phyloP scores from a whole-genome alignment of 2,113 vertebrate genomes.

The Corythoichthys haematopterus region DNA sequence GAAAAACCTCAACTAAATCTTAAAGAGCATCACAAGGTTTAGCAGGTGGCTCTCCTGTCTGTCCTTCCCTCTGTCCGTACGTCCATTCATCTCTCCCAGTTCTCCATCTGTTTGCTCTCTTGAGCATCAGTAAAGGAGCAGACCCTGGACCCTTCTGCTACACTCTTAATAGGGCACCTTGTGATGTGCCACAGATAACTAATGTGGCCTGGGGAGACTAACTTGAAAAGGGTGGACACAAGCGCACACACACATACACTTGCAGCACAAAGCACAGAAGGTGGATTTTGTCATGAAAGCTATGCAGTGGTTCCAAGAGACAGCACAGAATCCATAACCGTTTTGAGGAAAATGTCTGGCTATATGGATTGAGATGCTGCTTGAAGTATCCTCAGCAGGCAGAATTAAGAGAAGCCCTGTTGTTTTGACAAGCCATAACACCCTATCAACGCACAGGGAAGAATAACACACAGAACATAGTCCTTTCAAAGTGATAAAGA shows the following conservation, averaged over 20 bases:
- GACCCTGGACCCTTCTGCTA: slow-evolving; percentile 65
- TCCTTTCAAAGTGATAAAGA: slow-evolving; percentile 45
- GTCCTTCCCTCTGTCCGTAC: slow-evolving; percentile 25
- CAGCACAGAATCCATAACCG: slow-evolving; percentile 51
- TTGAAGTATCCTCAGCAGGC: slow-evolving; percentile 62
- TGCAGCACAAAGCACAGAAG: slow-evolving; percentile 53
- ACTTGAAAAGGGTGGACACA: slow-evolving; percentile 61
- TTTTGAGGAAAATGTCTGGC: slow-evolving; percentile 34
- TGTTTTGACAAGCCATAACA: slow-evolving; percentile 55
- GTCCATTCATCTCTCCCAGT: slow-evolving; percentile 16
- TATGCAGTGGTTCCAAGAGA: slow-evolving; percentile 52
- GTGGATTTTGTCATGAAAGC: slow-evolving; percentile 74
- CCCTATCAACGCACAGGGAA: slow-evolving; percentile 61
- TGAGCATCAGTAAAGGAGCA: slow-evolving; percentile 53
- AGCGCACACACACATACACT: slow-evolving; percentile 7
- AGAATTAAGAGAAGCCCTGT: slow-evolving; percentile 63
- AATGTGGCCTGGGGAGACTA: slow-evolving; percentile 56
- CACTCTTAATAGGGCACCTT: slow-evolving; percentile 60
- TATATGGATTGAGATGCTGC: slow-evolving; percentile 46
- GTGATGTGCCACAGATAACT: slow-evolving; percentile 68
- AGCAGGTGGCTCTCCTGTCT: slow-evolving; percentile 34
- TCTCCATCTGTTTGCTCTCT: slow-evolving; percentile 42
- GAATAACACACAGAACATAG: slow-evolving; percentile 44
- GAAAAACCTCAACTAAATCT: slow-evolving; percentile 59
- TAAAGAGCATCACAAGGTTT: slow-evolving; percentile 36